Conservation (phyloP, 2,888 invertebrate genomes). For the Dryobotodes eremita region DNA sequence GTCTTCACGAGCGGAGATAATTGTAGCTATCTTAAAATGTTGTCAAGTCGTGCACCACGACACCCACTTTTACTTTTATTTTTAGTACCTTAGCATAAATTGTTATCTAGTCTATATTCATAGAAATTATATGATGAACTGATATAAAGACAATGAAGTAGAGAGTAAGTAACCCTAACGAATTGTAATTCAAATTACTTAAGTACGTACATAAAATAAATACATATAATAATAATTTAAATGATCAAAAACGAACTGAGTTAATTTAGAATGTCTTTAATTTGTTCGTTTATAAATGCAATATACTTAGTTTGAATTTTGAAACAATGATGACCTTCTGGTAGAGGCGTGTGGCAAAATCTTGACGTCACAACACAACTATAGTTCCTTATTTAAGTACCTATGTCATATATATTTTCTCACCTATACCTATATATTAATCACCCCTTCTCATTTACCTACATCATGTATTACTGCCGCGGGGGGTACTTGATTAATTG, state of each 20-base stretch:
- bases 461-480: not conserved
- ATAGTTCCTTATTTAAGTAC: not conserved
- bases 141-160: constrained; percentile 8
- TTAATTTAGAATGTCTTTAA: constrained; percentile 11
- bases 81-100: constrained; percentile 23
- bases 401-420: constrained; percentile 7
- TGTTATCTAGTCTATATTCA: constrained; percentile 7
- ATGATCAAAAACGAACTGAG: not conserved
- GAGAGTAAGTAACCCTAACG: not conserved
- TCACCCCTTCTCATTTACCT: not conserved
- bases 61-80: constrained; percentile 62
- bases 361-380: constrained; percentile 20
- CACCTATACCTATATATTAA: not conserved
- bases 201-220: not conserved
- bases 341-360: constrained; percentile 1
- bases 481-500: not conserved
- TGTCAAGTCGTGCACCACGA: constrained; percentile 71
- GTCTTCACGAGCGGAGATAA: constrained; percentile 75
- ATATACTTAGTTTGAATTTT: constrained; percentile 12
- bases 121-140: constrained; percentile 1
- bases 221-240: not conserved
- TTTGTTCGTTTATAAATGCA: constrained; percentile 13
- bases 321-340: constrained; percentile 24
- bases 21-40: constrained; percentile 63
- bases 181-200: constrained; percentile 1